Percentiles rank a stretch among this genome's conserved stretches.
Conservation (phyloP, 1,140 invertebrate genomes). For the Lordiphosa clarofinis region DNA sequence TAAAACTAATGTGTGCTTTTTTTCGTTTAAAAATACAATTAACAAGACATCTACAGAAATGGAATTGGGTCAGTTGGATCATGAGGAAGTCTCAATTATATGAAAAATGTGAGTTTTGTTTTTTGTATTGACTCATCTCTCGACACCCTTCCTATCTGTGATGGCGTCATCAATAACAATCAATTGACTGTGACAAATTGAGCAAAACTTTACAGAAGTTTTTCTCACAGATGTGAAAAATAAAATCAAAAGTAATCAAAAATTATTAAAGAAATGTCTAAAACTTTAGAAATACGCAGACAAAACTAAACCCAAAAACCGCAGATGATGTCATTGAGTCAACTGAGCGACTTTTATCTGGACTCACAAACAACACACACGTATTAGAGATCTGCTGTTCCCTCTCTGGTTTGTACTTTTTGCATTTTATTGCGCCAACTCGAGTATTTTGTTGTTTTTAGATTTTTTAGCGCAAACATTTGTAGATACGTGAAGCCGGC, state of each 20-base stretch:
- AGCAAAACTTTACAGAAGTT: constrained; percentile 17
- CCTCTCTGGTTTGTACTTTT: constrained; percentile 45
- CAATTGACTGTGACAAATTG: constrained; percentile 75
- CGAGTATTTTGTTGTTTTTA: constrained; percentile 52
- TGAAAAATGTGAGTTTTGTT: constrained; percentile 20
- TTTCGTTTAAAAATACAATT: constrained; percentile 25
- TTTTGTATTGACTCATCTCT: constrained; percentile 31
- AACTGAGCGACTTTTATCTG: constrained; percentile 67
- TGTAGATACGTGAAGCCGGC: constrained; percentile 32
- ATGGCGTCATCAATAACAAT: constrained; percentile 69
- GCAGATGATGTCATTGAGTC: constrained; percentile 63
- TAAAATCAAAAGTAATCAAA: constrained; percentile 29
- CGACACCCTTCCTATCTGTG: constrained; percentile 21
- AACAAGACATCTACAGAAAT: constrained; percentile 29
- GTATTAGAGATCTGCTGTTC: constrained; percentile 44
- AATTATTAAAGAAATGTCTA: constrained; percentile 18
- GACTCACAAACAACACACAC: constrained; percentile 20
- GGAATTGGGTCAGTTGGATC: constrained; percentile 51
- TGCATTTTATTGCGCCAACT: constrained; percentile 46
- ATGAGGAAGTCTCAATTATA: constrained; percentile 41
- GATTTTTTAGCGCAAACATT: constrained; percentile 63
- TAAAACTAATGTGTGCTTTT: too few species aligned
- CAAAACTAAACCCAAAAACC: constrained; percentile 32
- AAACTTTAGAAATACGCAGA: constrained; percentile 17
- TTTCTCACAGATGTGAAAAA: constrained; percentile 19